Evolutionary conservation across 1,140 invertebrate genomes (phyloP), one percentile per base, ranked within the genome.

Genomic region (Solenopsis invicta): DNA sequence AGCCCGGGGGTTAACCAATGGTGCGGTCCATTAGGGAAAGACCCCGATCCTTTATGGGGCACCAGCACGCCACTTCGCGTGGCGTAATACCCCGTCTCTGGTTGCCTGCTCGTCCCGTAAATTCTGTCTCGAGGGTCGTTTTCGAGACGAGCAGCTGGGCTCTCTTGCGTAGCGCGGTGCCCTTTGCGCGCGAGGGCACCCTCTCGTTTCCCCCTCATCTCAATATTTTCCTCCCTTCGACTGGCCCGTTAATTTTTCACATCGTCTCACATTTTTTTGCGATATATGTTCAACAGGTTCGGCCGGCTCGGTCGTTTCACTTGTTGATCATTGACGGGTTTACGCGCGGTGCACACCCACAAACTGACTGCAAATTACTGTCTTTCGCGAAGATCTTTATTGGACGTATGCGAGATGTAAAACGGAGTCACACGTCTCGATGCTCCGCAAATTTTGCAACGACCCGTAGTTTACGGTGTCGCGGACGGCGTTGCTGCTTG

Each of bases 41-140:
- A 78, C 59, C n/a, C 21, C 45, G 72, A 77, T 52, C 72, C 78
- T 86, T 89, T 86, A 89, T 88, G 71, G 62, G 37, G 29, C 56
- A 64, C 67, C 69, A 64, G 77, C 87, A 86, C 61, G 80, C 81
- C 76, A 89, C 61, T 56, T 80, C 62, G 87, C 76, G 76, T 88
- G 75, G 45, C 54, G 34, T 88, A 89, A 89, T 89, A 76, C 85
- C 72, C 48, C 69, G 45, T 78, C 52, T 67, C 59, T 75, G 62
- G 52, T 80, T 86, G 59, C 76, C 64, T n/a, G 52, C 69, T 85
- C 45, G 29, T 76, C 45, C 37, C 52, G 61, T 84, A 87, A 87
- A 77, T 78, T 87, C 24, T 50, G 16, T 52, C 85, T 67, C 59
- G 21, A 61, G 78, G 85, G 69, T 84, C 24, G 54, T 74, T 87